Base-by-base conservation (phyloP, 2,888 invertebrate genomes). In the Philopedon plagiatum region DNA sequence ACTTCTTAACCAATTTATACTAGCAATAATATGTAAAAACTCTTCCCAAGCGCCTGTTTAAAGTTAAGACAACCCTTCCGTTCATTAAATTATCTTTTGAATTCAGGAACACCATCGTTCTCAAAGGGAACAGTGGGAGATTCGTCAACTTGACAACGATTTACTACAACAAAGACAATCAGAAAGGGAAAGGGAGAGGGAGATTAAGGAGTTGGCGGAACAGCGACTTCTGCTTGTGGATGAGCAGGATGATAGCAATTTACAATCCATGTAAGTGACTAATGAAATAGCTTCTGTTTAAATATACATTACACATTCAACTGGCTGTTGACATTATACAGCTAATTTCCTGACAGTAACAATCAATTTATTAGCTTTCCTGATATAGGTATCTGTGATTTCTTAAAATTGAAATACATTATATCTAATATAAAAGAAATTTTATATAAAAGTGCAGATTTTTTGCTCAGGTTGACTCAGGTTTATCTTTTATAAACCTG, bases 111-210 rank as follows among this genome's bases (percentile, higher is more conserved):
- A 90, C 86, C 88, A 89, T 79, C 88, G 89, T 76, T 86, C 88
- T 77, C 87, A 88, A 71, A 87, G 90, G 79, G 90, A 90, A 37
- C 86, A 89, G 81, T 90, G 89, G 81, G 89, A 90, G 80, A 88
- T 89, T 68, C 84, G 89, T 58, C 86, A 89, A 78, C 82, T 90
- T 75, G 90, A 90, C 80, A 87, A 89, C 81, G 89, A 90, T 74
- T 85, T 90, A 29, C 85, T 90, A 18, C 89, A 90, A 74, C 90
- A 90, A 81, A 85, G 90, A 61, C 90, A 90, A 54, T 89, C 89
- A 37, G 90, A 90, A 80, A 79, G 85, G 74, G 89, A 90, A 21
- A 87, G 89, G 61, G 89, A 89, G 78, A 82, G 89, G 80, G 89
- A 90, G 84, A 88, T 88, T 79, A 83, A 88, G 15, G 87, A 90